Evolutionary conservation across 2,113 vertebrate genomes (phyloP), one percentile per base, ranked within the genome.

Genomic region (Ameiurus melas): DNA sequence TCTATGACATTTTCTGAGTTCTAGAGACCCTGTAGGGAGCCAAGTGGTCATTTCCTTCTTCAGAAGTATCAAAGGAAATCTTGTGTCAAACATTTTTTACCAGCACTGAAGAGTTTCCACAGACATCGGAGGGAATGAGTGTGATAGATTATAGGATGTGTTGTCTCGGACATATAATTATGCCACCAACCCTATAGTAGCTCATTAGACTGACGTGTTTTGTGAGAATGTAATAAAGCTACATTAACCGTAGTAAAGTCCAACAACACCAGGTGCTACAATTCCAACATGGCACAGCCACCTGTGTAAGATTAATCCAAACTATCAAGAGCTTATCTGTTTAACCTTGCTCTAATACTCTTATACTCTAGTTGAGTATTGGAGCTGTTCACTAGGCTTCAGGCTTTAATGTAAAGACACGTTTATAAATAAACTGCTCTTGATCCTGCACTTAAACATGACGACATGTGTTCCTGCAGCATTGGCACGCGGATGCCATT

Each of bases 401-500:
- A 83, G 83, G 73, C 62, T 64, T 86, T 83, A 47, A 86, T 71
- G 80, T 75, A 81, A 83, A 85, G 70, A 82, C 77, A 73, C 12
- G 75, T 66, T 83, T 87, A 70, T 89, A 86, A 89, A 87, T 87
- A 89, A 91, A 83, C 78, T 60, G 58, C 66, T 75, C 78, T 80
- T 86, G 66, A 81, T 84, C 78, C 81, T 1, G 68, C 83, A 36
- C 84, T 85, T 85, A 68, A 68, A 58, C 68, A 85, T 91, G 88
- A 89, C 78, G 78, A 9, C 87, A 85, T 58, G 47, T 33, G 78
- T 64, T 70, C 75, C 68, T 66, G 88, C 79, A 62, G 66, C 30
- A 58, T 70, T 84, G 84, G 87, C 86, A 88, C 84, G 86, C 70
- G 36, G 43, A 88, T 86, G 39, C 86, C 89, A 91, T 90, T 88